Percentiles rank a stretch among this genome's conserved stretches.
These are phyloP conservation scores for Arvicanthis niloticus DNA, from an alignment of 2,113 vertebrate species.

Conservation along the genomic window DNA sequence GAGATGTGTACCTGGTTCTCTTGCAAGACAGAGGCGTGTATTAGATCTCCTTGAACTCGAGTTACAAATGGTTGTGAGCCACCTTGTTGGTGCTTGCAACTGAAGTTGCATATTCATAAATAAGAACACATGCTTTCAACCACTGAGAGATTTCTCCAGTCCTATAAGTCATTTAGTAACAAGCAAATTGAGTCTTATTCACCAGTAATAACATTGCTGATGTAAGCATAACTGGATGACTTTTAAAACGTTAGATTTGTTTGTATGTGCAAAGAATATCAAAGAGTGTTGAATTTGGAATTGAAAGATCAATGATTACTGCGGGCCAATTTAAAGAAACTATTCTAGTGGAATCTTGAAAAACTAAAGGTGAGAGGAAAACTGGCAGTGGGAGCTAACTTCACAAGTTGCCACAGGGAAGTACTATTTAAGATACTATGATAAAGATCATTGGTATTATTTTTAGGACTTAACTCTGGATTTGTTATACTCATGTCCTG, in stretches of 20 bases:
- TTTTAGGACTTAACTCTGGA: neutral
- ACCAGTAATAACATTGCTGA: neutral
- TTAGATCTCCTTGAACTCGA: neutral
- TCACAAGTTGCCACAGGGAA: neutral
- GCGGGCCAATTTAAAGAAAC: neutral
- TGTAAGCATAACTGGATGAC: neutral
- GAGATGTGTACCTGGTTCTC: neutral
- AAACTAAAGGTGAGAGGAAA: too few species aligned
- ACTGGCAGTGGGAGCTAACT: neutral
- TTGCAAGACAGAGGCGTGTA: neutral
- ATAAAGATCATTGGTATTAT: neutral
- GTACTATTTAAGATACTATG: too few species aligned
- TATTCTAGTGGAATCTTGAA: neutral
- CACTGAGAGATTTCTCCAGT: neutral
- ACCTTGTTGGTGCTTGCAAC: neutral
- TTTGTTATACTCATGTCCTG: fast-evolving
- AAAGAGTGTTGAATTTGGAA: neutral
- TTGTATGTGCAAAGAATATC: neutral
- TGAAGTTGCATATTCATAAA: neutral
- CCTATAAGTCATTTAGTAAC: neutral
- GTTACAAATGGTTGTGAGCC: neutral
- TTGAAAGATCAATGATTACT: neutral
- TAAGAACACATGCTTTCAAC: neutral
- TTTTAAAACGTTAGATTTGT: neutral
- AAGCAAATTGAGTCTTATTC: neutral